These are phyloP conservation scores for Leucophora obtusa DNA, from an alignment of 2,888 invertebrate species.

Conservation along the genomic window DNA sequence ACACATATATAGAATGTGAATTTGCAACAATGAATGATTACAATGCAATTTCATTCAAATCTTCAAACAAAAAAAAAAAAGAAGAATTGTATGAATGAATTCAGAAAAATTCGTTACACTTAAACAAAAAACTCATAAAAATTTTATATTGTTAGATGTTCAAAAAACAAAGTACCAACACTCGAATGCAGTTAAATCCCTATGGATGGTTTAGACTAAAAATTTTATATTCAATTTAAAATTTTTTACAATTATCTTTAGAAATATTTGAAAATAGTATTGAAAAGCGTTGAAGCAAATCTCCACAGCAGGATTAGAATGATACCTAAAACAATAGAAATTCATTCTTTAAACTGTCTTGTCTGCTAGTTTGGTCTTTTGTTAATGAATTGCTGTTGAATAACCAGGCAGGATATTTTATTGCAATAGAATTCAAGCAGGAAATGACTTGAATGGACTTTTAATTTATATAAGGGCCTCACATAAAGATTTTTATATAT, in stretches of 20 bases:
- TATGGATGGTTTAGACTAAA: constrained; percentile 1
- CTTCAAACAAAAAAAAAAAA: constrained; percentile 8
- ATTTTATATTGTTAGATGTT: constrained; percentile 16
- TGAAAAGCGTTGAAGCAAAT: constrained; percentile 56
- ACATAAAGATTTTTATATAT: neutral
- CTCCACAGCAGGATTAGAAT: constrained; percentile 46
- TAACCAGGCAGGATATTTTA: constrained; percentile 42
- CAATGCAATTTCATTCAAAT: constrained; percentile 51
- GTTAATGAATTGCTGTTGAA: constrained; percentile 48
- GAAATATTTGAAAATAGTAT: constrained; percentile 12
- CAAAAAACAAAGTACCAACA: constrained; percentile 30
- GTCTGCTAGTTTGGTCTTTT: constrained; percentile 7
- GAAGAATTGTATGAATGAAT: constrained; percentile 39
- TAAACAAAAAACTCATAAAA: constrained; percentile 40
- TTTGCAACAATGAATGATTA: neutral
- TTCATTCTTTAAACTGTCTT: constrained; percentile 32
- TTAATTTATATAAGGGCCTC: constrained; percentile 11
- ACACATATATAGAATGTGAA: neutral
- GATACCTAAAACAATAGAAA: constrained; percentile 22
- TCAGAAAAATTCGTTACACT: constrained; percentile 44
- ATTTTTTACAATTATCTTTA: neutral
- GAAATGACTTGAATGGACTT: constrained; percentile 61
- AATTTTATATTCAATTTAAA: neutral
- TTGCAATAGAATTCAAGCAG: constrained; percentile 35
- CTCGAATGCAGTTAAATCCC: constrained; percentile 45